These are phyloP conservation scores for Ditula angustiorana DNA, from an alignment of 2,888 invertebrate species.

Conservation along the genomic window DNA sequence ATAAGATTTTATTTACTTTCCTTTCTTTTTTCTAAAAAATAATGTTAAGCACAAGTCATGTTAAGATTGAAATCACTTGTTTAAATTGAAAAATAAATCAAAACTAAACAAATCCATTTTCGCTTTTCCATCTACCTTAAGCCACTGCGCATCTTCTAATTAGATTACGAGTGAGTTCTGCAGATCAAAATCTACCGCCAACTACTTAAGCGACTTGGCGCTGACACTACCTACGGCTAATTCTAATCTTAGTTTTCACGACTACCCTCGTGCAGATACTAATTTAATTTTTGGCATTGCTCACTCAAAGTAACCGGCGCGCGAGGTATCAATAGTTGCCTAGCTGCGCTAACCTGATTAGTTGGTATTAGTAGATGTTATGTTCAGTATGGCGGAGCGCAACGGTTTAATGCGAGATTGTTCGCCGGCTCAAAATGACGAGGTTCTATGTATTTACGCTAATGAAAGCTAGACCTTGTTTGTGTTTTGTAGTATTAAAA, in stretches of 20 bases:
- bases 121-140: slow-evolving; percentile 32
- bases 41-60: too few species aligned
- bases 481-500: too few species aligned
- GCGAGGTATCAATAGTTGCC: slow-evolving; percentile 32
- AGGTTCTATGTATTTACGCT: not conserved
- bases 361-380: slow-evolving; percentile 10
- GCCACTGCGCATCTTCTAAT: slow-evolving; percentile 58
- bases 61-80: too few species aligned
- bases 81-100: too few species aligned
- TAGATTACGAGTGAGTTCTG: slow-evolving; percentile 67
- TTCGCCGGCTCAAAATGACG: not conserved
- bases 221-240: slow-evolving; percentile 29
- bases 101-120: too few species aligned
- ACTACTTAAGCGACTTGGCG: slow-evolving; percentile 29
- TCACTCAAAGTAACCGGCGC: not conserved
- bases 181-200: slow-evolving; percentile 53
- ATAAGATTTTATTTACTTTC: too few species aligned
- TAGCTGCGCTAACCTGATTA: slow-evolving; percentile 44
- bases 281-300: slow-evolving; percentile 20
- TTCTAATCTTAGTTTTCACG: slow-evolving; percentile 40
- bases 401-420: not conserved
- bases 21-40: too few species aligned
- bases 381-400: not conserved
- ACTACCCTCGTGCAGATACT: slow-evolving; percentile 2
- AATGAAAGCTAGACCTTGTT: slow-evolving; percentile 57